A percentile compares a stretch with the other conserved stretches of the same genome.
Conservation (phyloP, 2,113 vertebrate species). For the Cephalopterus ornatus region DNA sequence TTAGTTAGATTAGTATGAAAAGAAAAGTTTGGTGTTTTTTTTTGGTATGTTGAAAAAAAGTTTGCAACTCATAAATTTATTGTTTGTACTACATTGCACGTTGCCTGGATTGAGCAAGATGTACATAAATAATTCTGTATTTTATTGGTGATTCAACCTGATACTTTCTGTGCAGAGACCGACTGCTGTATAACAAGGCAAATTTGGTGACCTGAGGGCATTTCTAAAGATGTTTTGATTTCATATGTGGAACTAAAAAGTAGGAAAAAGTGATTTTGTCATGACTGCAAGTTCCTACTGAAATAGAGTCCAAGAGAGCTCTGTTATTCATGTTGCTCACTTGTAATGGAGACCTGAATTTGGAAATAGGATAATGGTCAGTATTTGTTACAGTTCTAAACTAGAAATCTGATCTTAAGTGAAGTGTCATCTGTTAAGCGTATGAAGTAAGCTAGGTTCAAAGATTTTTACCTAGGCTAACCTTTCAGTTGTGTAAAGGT, state of each 20-base stretch:
- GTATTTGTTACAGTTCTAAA: neutral
- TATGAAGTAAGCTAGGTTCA: neutral
- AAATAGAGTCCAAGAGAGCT: neutral
- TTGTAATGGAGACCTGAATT: neutral
- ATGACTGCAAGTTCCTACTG: neutral
- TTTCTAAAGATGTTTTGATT: neutral
- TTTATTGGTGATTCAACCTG: neutral
- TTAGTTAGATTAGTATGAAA: neutral
- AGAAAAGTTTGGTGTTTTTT: neutral
- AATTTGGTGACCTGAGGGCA: neutral
- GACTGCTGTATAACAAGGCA: neutral
- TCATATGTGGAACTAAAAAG: neutral
- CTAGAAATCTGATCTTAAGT: neutral
- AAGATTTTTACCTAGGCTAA: neutral
- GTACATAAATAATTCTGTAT: neutral
- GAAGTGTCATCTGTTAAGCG: neutral
- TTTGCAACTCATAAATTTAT: neutral
- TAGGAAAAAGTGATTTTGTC: neutral
- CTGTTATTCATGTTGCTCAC: neutral
- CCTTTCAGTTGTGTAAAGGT: neutral
- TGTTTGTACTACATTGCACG: neutral
- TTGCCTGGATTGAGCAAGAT: neutral
- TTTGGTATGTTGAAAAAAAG: neutral
- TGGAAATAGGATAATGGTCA: neutral
- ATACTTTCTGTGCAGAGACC: neutral